Base-by-base conservation (phyloP, 2,797 vertebrate species). In the Danio tinwini region DNA sequence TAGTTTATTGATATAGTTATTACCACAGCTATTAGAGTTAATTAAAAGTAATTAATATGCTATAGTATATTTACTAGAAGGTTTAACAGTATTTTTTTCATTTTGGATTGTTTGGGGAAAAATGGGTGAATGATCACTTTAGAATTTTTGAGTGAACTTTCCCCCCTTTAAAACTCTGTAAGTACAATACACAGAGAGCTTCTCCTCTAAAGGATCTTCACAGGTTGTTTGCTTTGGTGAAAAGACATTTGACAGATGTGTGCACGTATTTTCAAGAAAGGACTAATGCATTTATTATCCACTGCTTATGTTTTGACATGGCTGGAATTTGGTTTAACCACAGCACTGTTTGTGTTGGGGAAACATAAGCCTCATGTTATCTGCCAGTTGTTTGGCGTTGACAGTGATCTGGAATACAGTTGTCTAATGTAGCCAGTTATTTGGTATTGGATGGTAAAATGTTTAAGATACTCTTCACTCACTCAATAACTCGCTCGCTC, bases 261-360 rank as follows among this genome's bases (percentile, higher is more conserved):
- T n/a, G 29, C 42, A 19, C 39, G 40, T 10, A 53, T 68, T 37
- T 55, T 47, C 19, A 40, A 50, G 11, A 59, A 49, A 77, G 16
- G 12, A 2, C 53, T 14, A 17, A 49, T 40, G 12, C 5, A 9
- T 50, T 42, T 70, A 42, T 59, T 29, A 39, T 59, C 8, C 12
- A 52, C 8, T 21, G 45, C 45, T 70, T 52, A 42, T 70, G 65
- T 78, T 70, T 47, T 70, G 17, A 47, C 29, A 68, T 50, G 49
- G 42, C 52, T 77, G 75, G 53, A 52, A 62, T 52, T 52, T 62
- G 17, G 65, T 52, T 70, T 61, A 40, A 45, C n/a, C 29, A 14
- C 16, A 42, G 55, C 56, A 52, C 44, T 29, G 65, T 59, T 59
- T 69, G 64, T 49, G 45, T 61, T 50, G 53, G 29, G 21, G 19